Base-by-base conservation (phyloP, 1,140 invertebrate species). In the Pachypsylla venusta region DNA sequence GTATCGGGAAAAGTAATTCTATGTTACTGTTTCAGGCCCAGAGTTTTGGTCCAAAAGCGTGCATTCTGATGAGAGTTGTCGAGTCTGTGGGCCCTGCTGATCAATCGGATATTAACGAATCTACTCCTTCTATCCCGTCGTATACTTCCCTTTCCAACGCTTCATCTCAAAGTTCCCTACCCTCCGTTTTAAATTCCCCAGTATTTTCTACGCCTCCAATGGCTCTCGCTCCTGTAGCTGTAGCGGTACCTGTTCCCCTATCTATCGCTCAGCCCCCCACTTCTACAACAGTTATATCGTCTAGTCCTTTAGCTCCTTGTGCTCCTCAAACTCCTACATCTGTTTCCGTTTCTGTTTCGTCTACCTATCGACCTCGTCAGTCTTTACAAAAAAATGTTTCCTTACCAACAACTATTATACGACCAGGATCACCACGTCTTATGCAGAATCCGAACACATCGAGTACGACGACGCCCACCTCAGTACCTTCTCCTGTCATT, bases 21-120 rank as follows among this genome's bases (percentile, higher is more conserved):
- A 25, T 56, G 59, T 60, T 62, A 55, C 61, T 63, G 59, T 64
- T 69, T 54, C 61, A 87, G 76, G 93, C 93, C 1, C 92, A 95
- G 70, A 92, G 91, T 64, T 98, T 95, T 72, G 93, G 93, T 0
- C 87, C 91, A 0, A 87, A 89, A 63, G 93, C 93, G 0, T 90
- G 94, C 67, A 91, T 95, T 54, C 79, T 93, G 7, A 97, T 98
- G 87, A 84, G 92, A 65, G 88, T 98, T 19, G 89, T 97, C 53
- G 93, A 97, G 71, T 92, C 87, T 0, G 84, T 91, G 30, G 85
- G 40, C 58, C 35, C 25, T 59, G 25, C 19, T 56, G 48, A 39
- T 28, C 5, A 20, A 27, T n/a, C 28, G 20, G 10, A 27, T 53
- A 42, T 25, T 56, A 35, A 24, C 54, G 53, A 10, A 57, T 2